Evolutionary conservation across 2,113 vertebrate species (phyloP), one percentile per base, ranked within the genome.

Genomic region (Pelodiscus sinensis): DNA sequence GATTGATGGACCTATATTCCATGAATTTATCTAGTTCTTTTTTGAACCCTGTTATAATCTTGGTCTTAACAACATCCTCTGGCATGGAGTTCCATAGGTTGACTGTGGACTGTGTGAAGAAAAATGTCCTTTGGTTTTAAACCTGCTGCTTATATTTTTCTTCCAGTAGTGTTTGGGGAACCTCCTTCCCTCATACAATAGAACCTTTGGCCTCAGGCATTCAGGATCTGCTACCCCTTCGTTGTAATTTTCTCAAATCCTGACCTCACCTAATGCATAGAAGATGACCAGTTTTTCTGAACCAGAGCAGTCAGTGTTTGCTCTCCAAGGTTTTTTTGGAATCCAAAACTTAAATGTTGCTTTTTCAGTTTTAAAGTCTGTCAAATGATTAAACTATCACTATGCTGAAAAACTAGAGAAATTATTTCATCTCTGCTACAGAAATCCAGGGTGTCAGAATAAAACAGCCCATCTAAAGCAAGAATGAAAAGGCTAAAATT

Each of bases 401-500:
- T 16, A 3, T 90, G 68, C n/a, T 93, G 62, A 91, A 93, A 82
- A 93, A 62, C 14, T 54, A n/a, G 29, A 84, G 57, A 88, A 94
- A 89, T 95, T 79, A 81, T 82, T 81, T 31, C 22, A 19, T 35
- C 77, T 60, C 4, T 58, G 83, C 83, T 91, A 21, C 50, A 88
- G 65, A 82, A 81, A 81, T 86, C 87, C 84, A 84, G 92, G 82
- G 58, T 44, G 60, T 91, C 73, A 81, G 81, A 95, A 3, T 27
- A 78, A 93, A 94, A 85, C 31, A 87, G 80, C 85, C 85, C 58
- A 75, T 79, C 52, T 44, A 80, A 92, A 92, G 24, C 82, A 94
- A 94, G 52, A 96, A 92, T 94, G 91, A 96, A 96, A 97, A 91
- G 52, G 58, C 62, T 86, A 71, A 96, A 92, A 90, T 95, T 62